These are phyloP conservation scores for Stramonita haemastoma DNA, from an alignment of 2,888 invertebrate species.

Conservation along the genomic window DNA sequence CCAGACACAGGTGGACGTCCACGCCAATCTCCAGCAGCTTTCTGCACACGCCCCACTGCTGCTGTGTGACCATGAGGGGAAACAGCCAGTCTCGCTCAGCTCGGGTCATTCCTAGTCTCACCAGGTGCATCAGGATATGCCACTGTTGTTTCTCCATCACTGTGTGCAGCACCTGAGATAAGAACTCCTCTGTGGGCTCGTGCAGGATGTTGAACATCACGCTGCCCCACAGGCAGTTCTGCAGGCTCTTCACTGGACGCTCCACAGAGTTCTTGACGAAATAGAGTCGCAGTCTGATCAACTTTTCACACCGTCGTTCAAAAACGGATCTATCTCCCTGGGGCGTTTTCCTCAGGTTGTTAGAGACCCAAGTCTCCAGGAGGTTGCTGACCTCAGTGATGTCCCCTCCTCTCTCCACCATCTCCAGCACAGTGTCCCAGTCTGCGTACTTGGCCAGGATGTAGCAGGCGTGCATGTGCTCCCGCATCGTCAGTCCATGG, in stretches of 20 bases:
- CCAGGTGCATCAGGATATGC: constrained; percentile 8
- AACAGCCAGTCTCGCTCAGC: background rate
- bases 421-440: background rate
- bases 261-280: background rate
- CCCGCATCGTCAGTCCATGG: background rate
- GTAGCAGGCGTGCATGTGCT: background rate
- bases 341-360: background rate
- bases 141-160: background rate
- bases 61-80: background rate
- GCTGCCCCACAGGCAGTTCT: background rate
- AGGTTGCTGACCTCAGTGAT: background rate
- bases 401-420: constrained; percentile 24
- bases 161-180: background rate
- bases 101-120: background rate
- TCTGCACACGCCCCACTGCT: background rate
- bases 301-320: background rate
- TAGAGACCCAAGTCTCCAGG: background rate
- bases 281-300: background rate
- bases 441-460: constrained; percentile 10
- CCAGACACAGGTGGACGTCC: background rate
- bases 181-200: background rate
- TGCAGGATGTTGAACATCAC: background rate
- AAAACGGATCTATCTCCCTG: background rate
- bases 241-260: background rate
- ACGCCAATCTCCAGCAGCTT: background rate